These are phyloP conservation scores for Sebastes baramenuke DNA, from an alignment of 2,797 vertebrate species.

Conservation along the genomic window DNA sequence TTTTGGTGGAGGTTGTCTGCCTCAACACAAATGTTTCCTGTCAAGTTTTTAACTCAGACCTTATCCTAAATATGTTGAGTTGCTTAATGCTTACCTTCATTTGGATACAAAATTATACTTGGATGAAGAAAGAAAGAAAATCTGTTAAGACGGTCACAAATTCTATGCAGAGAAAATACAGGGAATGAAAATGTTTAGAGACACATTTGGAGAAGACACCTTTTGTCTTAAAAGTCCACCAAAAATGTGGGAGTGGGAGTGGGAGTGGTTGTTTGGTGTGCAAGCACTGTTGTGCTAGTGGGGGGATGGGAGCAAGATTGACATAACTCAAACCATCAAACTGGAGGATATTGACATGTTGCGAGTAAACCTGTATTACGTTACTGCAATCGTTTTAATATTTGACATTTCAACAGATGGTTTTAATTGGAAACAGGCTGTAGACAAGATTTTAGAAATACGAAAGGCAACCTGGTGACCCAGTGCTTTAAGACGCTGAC, in stretches of 20 bases:
- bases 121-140: not conserved
- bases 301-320: not conserved
- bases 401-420: not conserved
- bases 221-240: not conserved
- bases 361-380: not conserved
- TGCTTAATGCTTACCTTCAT: not conserved
- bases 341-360: not conserved
- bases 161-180: not conserved
- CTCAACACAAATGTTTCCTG: not conserved
- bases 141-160: not conserved
- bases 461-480: not conserved
- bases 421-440: not conserved
- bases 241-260: conserved; percentile 17
- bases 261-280: conserved; percentile 5
- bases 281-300: not conserved
- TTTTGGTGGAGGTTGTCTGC: not conserved
- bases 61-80: not conserved
- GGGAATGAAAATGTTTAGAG: not conserved
- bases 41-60: not conserved
- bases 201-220: not conserved
- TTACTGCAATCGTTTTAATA: not conserved
- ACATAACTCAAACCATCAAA: not conserved
- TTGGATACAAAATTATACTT: not conserved
- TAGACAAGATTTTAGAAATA: not conserved
- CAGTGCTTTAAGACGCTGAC: not conserved